Conservation (phyloP, 2,113 vertebrate genomes). For the Callipepla californica region DNA sequence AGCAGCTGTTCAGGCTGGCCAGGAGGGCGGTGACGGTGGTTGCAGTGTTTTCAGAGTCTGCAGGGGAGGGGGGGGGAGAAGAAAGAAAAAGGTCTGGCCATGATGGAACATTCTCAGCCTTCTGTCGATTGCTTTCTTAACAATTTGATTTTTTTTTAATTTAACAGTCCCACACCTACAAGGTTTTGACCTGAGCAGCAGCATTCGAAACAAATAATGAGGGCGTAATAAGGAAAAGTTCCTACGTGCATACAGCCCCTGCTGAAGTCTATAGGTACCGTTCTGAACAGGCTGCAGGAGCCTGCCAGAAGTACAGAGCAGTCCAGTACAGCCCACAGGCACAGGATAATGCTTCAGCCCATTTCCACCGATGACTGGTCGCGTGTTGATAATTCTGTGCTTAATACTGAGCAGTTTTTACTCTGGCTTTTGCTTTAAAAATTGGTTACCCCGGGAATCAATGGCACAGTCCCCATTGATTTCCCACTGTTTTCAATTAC, state of each 20-base stretch:
- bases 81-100: background rate
- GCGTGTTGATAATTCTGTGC: background rate
- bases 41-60: constrained; percentile 91
- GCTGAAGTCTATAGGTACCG: background rate
- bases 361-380: background rate
- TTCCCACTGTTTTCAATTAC: background rate
- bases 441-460: background rate
- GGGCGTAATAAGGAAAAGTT: background rate
- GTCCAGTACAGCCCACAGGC: background rate
- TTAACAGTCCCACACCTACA: background rate
- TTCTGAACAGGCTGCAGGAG: constrained; percentile 13
- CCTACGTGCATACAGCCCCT: background rate
- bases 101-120: background rate
- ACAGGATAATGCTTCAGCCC: background rate
- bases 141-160: background rate
- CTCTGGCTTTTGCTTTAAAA: background rate
- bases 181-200: background rate
- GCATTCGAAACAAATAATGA: background rate
- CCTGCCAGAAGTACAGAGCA: background rate
- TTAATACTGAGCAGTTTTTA: background rate
- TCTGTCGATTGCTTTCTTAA: background rate
- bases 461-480: background rate
- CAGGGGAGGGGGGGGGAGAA: background rate
- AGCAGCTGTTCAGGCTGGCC: constrained; percentile 96
- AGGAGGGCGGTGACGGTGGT: constrained; percentile 91